These are phyloP conservation scores for Bubalus kerabau DNA, from an alignment of 2,113 vertebrate species.

Conservation along the genomic window DNA sequence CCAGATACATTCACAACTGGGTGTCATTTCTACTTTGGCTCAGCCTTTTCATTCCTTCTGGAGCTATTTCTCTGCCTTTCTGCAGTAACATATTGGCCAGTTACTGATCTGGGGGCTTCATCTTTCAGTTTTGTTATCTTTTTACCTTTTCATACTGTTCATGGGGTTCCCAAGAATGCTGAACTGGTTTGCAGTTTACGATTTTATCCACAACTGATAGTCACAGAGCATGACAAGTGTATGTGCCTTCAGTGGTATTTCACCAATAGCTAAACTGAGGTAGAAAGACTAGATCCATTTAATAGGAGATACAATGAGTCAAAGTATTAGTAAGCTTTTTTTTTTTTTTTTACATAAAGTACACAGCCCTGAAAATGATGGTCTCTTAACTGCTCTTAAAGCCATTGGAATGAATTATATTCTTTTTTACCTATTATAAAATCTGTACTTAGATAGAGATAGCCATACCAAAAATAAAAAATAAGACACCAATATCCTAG, in stretches of 20 bases:
- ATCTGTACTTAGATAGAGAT: neutral
- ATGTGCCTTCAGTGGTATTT: neutral
- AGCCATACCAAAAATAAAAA: neutral
- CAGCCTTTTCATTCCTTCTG: neutral
- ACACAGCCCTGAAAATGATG: neutral
- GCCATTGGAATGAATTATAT: neutral
- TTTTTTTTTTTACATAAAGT: neutral
- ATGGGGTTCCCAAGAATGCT: neutral
- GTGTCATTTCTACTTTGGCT: neutral
- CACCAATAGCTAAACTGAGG: neutral
- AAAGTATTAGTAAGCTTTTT: neutral
- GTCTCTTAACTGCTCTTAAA: neutral
- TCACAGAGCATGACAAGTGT: neutral
- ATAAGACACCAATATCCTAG: neutral
- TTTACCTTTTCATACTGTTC: neutral
- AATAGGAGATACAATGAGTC: neutral
- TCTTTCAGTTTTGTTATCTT: neutral
- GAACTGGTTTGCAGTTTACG: neutral
- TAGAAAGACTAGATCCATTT: neutral
- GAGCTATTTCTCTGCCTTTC: neutral
- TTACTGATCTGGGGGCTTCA: neutral
- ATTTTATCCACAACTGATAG: neutral
- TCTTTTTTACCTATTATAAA: neutral
- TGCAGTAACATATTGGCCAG: neutral
- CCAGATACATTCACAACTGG: neutral